phyloP scores from a whole-genome alignment of 2,113 vertebrate species.

The Phyllostomus discolor region DNA sequence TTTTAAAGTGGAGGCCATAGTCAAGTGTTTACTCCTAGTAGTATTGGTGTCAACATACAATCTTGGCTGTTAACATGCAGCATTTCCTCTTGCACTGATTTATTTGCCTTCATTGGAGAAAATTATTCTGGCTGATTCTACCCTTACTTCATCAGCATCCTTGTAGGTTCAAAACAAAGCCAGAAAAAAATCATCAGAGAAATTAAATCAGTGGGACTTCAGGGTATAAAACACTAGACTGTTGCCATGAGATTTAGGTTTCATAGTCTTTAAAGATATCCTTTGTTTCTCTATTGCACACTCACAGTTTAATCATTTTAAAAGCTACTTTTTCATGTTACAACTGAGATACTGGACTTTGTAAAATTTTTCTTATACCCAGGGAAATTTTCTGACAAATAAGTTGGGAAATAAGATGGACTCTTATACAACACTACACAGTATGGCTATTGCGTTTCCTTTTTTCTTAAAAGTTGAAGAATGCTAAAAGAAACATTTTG shows the following conservation, averaged over 20 bases:
- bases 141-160: not conserved
- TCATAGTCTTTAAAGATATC: not conserved
- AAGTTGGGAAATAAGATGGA: not conserved
- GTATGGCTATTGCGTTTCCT: not conserved
- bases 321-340: not conserved
- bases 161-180: not conserved
- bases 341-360: not conserved
- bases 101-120: conserved; percentile 13
- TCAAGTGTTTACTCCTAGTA: not conserved
- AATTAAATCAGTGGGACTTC: not conserved
- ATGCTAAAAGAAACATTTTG: not conserved
- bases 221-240: not conserved
- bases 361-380: not conserved
- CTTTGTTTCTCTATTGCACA: not conserved
- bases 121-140: not conserved
- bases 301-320: not conserved
- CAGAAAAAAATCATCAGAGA: not conserved
- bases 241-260: not conserved
- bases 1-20: not conserved
- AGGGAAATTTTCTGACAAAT: conserved; percentile 4
- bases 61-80: not conserved
- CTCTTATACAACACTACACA: fast-evolving
- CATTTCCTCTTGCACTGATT: not conserved
- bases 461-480: not conserved
- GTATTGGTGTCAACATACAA: not conserved